phyloP scores from a whole-genome alignment of 2,113 vertebrate genomes.

The Psittacara wagleri region DNA sequence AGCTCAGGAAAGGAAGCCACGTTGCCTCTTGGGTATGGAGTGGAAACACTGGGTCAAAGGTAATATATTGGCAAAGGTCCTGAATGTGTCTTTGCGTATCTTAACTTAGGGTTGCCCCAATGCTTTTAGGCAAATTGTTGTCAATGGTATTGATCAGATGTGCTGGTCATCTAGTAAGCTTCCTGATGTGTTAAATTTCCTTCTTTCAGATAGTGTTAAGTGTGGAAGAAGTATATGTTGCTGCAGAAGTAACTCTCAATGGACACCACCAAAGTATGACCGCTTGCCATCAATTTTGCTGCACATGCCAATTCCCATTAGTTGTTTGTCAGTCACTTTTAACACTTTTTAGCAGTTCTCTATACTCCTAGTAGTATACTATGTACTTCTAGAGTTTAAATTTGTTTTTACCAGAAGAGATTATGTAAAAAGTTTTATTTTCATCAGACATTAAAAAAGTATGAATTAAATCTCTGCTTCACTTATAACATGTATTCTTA shows the following conservation, averaged over 20 bases:
- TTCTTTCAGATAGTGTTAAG: slow-evolving; percentile 65
- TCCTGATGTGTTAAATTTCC: slow-evolving; percentile 84
- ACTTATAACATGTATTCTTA: background rate
- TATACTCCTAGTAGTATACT: background rate
- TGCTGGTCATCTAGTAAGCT: slow-evolving; percentile 82
- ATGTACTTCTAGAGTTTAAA: background rate
- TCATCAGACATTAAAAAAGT: background rate
- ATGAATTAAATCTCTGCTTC: background rate
- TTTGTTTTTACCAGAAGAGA: background rate
- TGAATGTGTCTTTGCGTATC: slow-evolving; percentile 47
- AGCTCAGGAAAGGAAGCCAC: slow-evolving; percentile 72
- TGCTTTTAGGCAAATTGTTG: slow-evolving; percentile 86
- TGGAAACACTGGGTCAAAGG: slow-evolving; percentile 79
- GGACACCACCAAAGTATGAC: slow-evolving; percentile 34
- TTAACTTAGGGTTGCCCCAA: slow-evolving; percentile 55
- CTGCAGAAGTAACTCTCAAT: slow-evolving; percentile 44
- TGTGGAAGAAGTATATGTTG: slow-evolving; percentile 56
- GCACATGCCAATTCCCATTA: slow-evolving; percentile 68
- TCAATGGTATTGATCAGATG: slow-evolving; percentile 90
- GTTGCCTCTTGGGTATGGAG: slow-evolving; percentile 62
- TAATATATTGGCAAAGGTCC: slow-evolving; percentile 70
- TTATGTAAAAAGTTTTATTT: background rate
- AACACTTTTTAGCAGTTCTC: slow-evolving; percentile 17
- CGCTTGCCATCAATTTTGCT: slow-evolving; percentile 7
- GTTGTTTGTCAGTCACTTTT: slow-evolving; percentile 14